Evolutionary conservation across 2,797 vertebrate genomes (phyloP).

Genomic region (Neomorphus geoffroyi): DNA sequence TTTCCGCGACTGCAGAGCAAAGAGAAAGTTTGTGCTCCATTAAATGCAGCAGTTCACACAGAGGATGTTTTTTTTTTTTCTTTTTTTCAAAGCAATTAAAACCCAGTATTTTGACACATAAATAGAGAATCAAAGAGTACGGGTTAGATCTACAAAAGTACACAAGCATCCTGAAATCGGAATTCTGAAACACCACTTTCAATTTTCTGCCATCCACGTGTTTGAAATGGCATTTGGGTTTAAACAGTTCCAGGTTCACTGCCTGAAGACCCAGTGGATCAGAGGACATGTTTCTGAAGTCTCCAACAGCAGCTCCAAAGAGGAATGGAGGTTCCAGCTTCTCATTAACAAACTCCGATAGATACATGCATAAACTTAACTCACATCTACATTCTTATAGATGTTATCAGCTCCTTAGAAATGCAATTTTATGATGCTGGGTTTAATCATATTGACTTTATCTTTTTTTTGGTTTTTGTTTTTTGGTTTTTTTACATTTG

Average conservation of each 20-base stretch:
- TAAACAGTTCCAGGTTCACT: slow-evolving; percentile 46
- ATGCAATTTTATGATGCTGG: neutral
- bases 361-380: neutral
- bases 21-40: slow-evolving; percentile 74
- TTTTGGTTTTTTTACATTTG: neutral
- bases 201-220: neutral
- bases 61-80: neutral
- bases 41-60: neutral
- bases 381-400: neutral
- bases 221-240: neutral
- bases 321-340: neutral
- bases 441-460: neutral
- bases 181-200: neutral
- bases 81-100: neutral
- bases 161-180: neutral
- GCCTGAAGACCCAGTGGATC: slow-evolving; percentile 23
- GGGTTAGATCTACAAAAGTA: neutral
- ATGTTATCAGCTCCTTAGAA: neutral
- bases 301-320: neutral
- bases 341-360: neutral
- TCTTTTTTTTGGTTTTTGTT: too few species aligned
- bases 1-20: slow-evolving; percentile 92
- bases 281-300: neutral
- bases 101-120: neutral
- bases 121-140: neutral